A percentile compares a stretch with the other conserved stretches of the same genome.
Evolutionary conservation across 2,888 invertebrate genomes (phyloP).

Genomic region (Drosophila nr. perissopoda): DNA sequence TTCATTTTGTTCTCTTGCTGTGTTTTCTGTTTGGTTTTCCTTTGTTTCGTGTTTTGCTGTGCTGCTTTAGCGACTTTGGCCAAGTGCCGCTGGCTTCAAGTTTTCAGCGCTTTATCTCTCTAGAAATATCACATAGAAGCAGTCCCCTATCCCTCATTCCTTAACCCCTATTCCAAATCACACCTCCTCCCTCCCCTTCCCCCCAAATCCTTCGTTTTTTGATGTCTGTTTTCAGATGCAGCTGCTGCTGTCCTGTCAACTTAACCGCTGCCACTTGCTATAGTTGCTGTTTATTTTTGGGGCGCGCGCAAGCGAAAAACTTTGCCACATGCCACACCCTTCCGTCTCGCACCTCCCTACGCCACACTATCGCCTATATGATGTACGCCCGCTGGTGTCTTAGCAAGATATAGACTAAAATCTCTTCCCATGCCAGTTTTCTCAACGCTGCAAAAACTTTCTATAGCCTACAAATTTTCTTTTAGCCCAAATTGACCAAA

Average conservation of each 20-base stretch:
- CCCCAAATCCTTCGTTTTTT: not conserved
- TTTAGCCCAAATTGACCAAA: conserved; percentile 77
- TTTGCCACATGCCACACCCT: conserved; percentile 69
- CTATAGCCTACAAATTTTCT: conserved; percentile 78
- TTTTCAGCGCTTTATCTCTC: conserved; percentile 73
- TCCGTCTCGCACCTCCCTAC: not conserved
- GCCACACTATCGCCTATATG: not conserved
- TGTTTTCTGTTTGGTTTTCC: conserved; percentile 11
- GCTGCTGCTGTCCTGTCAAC: conserved; percentile 62
- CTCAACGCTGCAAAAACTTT: conserved; percentile 55
- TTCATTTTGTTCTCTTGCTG: conserved; percentile 58
- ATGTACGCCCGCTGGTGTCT: conserved; percentile 37
- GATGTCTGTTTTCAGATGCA: conserved; percentile 4
- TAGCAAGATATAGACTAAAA: conserved; percentile 61
- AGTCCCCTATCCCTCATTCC: conserved; percentile 2
- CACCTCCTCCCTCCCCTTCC: not conserved
- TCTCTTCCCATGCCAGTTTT: conserved; percentile 4
- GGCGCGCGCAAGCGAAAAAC: conserved; percentile 44
- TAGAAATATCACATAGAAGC: conserved; percentile 30
- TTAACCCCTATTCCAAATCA: not conserved
- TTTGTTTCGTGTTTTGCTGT: conserved; percentile 11
- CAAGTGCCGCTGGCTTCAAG: conserved; percentile 68
- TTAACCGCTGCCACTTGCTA: conserved; percentile 77
- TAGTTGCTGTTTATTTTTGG: conserved; percentile 73
- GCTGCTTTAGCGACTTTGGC: conserved; percentile 54